A percentile compares a stretch with the other conserved stretches of the same genome.
These are phyloP conservation scores for Eira barbara DNA, from an alignment of 2,113 vertebrate genomes.

Conservation along the genomic window DNA sequence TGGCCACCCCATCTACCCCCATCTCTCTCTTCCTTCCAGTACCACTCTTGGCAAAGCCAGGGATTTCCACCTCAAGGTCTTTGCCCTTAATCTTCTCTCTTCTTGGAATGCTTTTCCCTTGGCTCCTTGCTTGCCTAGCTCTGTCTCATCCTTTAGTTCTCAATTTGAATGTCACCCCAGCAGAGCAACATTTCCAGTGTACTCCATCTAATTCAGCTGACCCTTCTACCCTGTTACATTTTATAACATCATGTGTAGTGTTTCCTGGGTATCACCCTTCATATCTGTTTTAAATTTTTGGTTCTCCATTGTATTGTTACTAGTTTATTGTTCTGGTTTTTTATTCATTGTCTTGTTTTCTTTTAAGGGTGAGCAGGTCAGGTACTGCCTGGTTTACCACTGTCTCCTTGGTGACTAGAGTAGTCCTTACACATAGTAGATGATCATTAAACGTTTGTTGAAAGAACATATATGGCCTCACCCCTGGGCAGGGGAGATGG, in stretches of 20 bases:
- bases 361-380: neutral
- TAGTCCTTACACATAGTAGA: neutral
- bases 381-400: neutral
- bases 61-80: neutral
- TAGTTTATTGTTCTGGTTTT: neutral
- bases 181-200: neutral
- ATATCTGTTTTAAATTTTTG: neutral
- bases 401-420: neutral
- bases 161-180: neutral
- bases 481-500: neutral
- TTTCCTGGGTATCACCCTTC: neutral
- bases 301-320: neutral
- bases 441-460: neutral
- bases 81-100: neutral
- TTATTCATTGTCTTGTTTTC: neutral
- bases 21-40: neutral
- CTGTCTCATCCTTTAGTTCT: neutral
- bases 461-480: neutral
- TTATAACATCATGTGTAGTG: neutral
- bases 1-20: accelerated
- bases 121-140: neutral
- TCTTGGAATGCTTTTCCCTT: neutral
- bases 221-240: neutral
- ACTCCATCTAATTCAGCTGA: neutral
- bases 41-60: neutral